phyloP scores from a whole-genome alignment of 2,113 vertebrate genomes.

The Megalops atlanticus region DNA sequence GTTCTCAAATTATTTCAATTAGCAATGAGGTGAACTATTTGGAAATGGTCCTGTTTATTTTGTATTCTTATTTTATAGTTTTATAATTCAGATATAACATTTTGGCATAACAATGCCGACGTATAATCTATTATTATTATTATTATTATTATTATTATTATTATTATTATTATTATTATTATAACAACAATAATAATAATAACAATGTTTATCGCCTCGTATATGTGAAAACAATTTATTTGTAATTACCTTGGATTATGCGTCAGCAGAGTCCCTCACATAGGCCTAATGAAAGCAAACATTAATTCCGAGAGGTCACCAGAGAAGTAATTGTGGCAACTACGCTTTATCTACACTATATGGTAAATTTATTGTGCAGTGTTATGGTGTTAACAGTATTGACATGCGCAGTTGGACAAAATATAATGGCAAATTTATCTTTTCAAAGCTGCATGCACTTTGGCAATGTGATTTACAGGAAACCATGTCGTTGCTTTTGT shows the following conservation, averaged over 20 bases:
- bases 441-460: constrained; percentile 4
- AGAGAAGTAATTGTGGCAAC: neutral
- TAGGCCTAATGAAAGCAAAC: no score
- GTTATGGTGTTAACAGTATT: neutral
- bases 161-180: constrained; percentile 24
- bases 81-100: neutral
- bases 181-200: neutral
- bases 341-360: neutral
- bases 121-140: constrained; percentile 12
- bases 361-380: neutral
- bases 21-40: neutral
- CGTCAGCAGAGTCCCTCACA: neutral
- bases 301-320: no score
- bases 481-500: constrained; percentile 11
- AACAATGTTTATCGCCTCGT: neutral
- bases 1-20: neutral
- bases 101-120: neutral
- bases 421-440: neutral
- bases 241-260: neutral
- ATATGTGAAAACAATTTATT: no score
- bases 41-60: neutral
- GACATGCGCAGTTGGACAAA: neutral
- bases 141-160: constrained; percentile 13
- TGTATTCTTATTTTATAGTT: neutral
- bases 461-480: neutral